These are phyloP conservation scores for Mormoops blainvillei DNA, from an alignment of 2,113 vertebrate genomes.

Conservation along the genomic window DNA sequence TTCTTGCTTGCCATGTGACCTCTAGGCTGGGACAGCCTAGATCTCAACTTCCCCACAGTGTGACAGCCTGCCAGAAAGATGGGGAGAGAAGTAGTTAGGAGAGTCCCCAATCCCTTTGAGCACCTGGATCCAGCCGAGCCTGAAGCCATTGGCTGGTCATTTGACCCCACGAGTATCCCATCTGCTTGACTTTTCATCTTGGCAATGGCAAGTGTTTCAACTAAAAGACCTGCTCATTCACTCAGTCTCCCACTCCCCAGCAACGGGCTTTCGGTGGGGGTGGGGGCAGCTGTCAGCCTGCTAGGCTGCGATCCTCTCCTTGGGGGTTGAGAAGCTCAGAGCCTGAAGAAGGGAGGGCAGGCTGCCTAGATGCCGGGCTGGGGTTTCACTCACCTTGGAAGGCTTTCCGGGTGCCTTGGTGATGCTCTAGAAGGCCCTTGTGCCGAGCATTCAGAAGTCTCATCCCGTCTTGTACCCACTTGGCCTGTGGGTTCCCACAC, in stretches of 20 bases:
- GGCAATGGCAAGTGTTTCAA: not conserved
- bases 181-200: not conserved
- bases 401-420: rapidly evolving
- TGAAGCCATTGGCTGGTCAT: not conserved
- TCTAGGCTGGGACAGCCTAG: not conserved
- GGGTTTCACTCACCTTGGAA: not conserved
- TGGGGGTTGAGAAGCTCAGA: not conserved
- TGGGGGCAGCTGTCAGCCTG: not conserved
- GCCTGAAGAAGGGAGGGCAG: not conserved
- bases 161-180: not conserved
- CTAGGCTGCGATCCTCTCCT: not conserved
- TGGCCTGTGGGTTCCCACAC: slow-evolving; percentile 38
- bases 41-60: not conserved
- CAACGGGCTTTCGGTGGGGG: not conserved
- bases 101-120: not conserved
- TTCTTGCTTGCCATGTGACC: not conserved
- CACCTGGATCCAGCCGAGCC: not conserved
- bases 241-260: not conserved
- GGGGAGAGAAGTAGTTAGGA: not conserved
- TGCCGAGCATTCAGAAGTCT: not conserved
- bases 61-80: not conserved
- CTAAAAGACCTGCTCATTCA: not conserved
- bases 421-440: rapidly evolving
- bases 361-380: no score
- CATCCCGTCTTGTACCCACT: not conserved